Conservation (phyloP, 1,140 invertebrate species). For the Euura saliciscinereae region DNA sequence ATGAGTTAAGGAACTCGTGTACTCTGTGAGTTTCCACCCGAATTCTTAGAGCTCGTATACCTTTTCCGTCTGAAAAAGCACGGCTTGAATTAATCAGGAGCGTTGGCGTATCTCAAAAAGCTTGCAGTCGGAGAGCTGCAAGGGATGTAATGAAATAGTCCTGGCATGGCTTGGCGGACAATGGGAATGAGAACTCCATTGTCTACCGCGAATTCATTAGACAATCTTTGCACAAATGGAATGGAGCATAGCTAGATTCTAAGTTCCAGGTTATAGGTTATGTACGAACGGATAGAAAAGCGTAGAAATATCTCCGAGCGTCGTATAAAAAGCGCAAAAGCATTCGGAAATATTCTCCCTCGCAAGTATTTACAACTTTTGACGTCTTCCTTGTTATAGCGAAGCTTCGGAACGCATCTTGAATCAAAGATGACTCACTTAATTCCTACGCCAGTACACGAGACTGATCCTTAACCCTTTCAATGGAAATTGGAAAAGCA, state of each 20-base stretch:
- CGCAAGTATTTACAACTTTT: not conserved
- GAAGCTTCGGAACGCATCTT: not conserved
- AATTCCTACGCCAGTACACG: not conserved
- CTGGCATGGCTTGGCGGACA: too few species aligned
- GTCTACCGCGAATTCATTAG: constrained; percentile 37
- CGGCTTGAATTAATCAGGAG: constrained; percentile 35
- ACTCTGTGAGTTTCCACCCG: too few species aligned
- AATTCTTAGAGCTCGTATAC: too few species aligned
- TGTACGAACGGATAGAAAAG: too few species aligned
- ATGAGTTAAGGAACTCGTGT: too few species aligned
- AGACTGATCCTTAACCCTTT: not conserved
- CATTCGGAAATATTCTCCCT: too few species aligned
- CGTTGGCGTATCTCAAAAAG: constrained; percentile 28
- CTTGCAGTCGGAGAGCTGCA: not conserved
- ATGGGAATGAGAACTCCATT: constrained; percentile 17
- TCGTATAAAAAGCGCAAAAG: too few species aligned
- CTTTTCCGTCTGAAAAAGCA: too few species aligned
- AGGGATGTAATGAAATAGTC: too few species aligned
- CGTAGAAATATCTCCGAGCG: too few species aligned
- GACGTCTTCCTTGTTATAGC: not conserved
- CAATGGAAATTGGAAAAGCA: not conserved
- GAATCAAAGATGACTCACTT: not conserved
- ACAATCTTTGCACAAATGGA: constrained; percentile 24
- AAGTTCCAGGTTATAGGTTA: too few species aligned
- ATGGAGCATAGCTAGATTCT: not conserved